Conservation (phyloP, 2,888 invertebrate species). For the Osedax frankpressi region DNA sequence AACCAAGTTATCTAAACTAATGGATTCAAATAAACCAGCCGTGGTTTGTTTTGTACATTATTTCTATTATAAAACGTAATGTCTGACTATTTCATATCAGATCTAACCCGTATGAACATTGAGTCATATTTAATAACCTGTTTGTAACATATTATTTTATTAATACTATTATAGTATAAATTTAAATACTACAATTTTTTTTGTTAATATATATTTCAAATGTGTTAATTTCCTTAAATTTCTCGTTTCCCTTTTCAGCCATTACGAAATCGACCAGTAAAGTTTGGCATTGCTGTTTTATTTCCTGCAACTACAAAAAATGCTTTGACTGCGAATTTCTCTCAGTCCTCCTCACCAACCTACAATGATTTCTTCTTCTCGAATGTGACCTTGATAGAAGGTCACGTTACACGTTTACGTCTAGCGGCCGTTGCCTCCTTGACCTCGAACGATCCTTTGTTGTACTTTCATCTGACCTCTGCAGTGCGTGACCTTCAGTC, state of each 20-base stretch:
- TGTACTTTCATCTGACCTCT: constrained; percentile 30
- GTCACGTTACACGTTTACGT: constrained; percentile 50
- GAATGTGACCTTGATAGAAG: constrained; percentile 53
- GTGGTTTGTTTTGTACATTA: too few relatives aligned
- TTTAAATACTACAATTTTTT: too few relatives aligned
- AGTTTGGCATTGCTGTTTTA: constrained; percentile 59
- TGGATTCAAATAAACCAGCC: background rate
- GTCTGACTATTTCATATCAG: too few relatives aligned
- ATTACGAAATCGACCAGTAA: constrained; percentile 43
- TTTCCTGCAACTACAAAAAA: constrained; percentile 47
- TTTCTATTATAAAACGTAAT: too few relatives aligned
- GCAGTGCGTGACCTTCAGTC: constrained; percentile 43
- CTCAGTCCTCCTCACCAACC: background rate
- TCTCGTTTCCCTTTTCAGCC: constrained; percentile 20
- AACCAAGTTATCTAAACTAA: constrained; percentile 35
- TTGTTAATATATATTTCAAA: too few relatives aligned
- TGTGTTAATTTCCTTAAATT: too few relatives aligned
- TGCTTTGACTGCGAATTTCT: too few relatives aligned
- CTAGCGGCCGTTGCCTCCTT: background rate
- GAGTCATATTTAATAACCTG: too few relatives aligned
- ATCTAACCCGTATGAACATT: too few relatives aligned
- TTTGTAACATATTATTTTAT: too few relatives aligned
- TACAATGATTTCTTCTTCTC: constrained; percentile 60
- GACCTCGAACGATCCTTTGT: background rate
- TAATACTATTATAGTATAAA: too few relatives aligned